phyloP scores from a whole-genome alignment of 2,888 invertebrate species.

The Temnothorax ravouxi region DNA sequence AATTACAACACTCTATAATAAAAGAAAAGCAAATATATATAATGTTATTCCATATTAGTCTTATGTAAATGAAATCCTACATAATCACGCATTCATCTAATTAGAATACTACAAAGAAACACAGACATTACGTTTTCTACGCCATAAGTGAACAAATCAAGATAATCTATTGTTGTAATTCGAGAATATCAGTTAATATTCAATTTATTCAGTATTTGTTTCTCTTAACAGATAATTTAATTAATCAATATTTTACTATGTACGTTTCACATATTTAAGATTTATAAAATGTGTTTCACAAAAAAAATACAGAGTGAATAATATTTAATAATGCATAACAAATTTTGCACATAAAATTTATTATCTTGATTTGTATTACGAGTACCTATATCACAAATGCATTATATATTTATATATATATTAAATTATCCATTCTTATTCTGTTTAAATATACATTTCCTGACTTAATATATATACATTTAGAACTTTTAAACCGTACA shows the following conservation, averaged over 20 bases:
- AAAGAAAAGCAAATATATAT: not conserved
- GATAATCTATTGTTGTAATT: constrained; percentile 8
- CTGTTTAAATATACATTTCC: constrained; percentile 17
- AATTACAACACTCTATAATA: constrained; percentile 5
- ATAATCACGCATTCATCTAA: not conserved
- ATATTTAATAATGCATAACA: not conserved
- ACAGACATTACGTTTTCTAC: constrained; percentile 14
- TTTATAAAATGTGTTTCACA: not conserved
- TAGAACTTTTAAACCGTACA: not conserved
- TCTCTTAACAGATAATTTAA: not conserved
- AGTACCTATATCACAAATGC: not conserved
- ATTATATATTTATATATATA: not conserved
- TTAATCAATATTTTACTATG: constrained; percentile 3
- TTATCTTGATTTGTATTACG: constrained; percentile 33
- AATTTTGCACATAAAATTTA: constrained; percentile 7
- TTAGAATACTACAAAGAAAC: constrained; percentile 8
- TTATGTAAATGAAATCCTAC: constrained; percentile 10
- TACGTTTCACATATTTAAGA: constrained; percentile 8
- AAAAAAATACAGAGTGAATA: not conserved
- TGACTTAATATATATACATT: not conserved
- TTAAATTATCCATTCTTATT: constrained; percentile 3
- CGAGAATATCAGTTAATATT: not conserved
- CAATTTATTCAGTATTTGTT: not conserved
- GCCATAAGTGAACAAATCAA: constrained; percentile 36
- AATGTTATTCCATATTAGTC: not conserved